Conservation (phyloP, 2,797 vertebrate genomes). For the Siniperca scherzeri region DNA sequence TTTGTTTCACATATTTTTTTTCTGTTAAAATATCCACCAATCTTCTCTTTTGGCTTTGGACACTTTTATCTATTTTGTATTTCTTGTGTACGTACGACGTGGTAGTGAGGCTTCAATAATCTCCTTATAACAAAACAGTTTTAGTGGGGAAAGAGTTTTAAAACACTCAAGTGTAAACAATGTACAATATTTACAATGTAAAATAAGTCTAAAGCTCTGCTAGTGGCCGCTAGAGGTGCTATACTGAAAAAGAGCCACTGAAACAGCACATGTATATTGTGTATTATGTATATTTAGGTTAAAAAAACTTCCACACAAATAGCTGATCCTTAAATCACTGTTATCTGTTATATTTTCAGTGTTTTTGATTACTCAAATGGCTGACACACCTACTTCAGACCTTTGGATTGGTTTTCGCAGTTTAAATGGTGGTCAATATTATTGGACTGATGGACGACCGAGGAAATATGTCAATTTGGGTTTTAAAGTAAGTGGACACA, state of each 20-base stretch:
- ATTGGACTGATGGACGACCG: conserved; percentile 24
- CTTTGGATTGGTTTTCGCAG: conserved; percentile 24
- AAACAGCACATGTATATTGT: not conserved
- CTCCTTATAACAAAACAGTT: not conserved
- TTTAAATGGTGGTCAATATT: fast-evolving
- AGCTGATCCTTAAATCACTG: not conserved
- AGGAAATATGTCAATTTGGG: not conserved
- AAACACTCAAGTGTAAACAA: not conserved
- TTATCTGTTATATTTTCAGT: conserved; percentile 16
- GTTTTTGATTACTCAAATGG: conserved; percentile 23
- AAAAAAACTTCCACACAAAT: not conserved
- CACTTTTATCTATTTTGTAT: not conserved
- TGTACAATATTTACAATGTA: not conserved
- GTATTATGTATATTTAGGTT: not conserved
- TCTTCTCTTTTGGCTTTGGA: not conserved
- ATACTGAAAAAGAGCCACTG: not conserved
- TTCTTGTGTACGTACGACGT: not conserved
- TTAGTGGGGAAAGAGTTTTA: not conserved
- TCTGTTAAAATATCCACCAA: not conserved
- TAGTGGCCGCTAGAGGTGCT: not conserved
- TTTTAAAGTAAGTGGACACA: not conserved
- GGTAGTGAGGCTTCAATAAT: not conserved
- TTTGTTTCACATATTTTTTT: conserved; percentile 4
- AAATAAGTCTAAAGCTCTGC: not conserved
- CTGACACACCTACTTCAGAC: not conserved